A percentile compares a stretch with the other conserved stretches of the same genome.
phyloP scores from a whole-genome alignment of 1,140 invertebrate genomes.

The Drosophila mojavensis region DNA sequence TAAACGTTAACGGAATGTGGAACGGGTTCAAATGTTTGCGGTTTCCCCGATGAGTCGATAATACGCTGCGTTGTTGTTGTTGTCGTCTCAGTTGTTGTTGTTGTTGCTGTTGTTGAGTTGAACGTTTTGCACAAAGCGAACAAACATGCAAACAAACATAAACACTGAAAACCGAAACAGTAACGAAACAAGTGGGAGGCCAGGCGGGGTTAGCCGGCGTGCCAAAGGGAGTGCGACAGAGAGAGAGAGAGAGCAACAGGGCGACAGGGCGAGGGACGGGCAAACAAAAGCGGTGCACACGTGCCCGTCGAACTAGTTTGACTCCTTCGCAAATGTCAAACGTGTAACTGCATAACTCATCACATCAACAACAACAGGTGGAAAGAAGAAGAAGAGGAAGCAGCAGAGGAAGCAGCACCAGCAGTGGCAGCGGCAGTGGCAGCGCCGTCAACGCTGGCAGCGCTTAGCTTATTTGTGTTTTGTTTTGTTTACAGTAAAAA shows the following conservation, averaged over 20 bases:
- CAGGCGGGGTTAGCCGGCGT: not conserved
- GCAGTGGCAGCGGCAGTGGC: slow-evolving; percentile 1
- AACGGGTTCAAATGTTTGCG: slow-evolving; percentile 56
- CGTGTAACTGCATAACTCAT: slow-evolving; percentile 82
- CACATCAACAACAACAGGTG: slow-evolving; percentile 60
- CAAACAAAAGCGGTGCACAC: slow-evolving; percentile 65
- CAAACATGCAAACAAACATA: slow-evolving; percentile 72
- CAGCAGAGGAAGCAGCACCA: slow-evolving; percentile 12
- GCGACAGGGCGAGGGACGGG: slow-evolving; percentile 2
- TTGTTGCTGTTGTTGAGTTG: slow-evolving; percentile 23
- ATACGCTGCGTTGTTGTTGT: slow-evolving; percentile 15
- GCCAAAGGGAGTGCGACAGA: not conserved
- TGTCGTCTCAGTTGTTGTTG: slow-evolving; percentile 1
- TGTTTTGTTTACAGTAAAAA: slow-evolving; percentile 14
- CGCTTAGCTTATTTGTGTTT: slow-evolving; percentile 43
- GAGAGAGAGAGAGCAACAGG: not conserved
- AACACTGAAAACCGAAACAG: slow-evolving; percentile 31
- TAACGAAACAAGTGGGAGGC: not conserved
- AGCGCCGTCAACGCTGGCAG: slow-evolving; percentile 17
- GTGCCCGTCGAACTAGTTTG: slow-evolving; percentile 83
- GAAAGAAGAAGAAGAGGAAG: slow-evolving; percentile 39
- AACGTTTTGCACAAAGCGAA: slow-evolving; percentile 54
- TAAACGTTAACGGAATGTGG: slow-evolving; percentile 39
- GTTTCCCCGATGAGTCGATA: slow-evolving; percentile 37
- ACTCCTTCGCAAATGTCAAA: slow-evolving; percentile 84